A percentile compares a stretch with the other conserved stretches of the same genome.
These are phyloP conservation scores for Columba janthina DNA, from an alignment of 2,113 vertebrate species.

Conservation along the genomic window DNA sequence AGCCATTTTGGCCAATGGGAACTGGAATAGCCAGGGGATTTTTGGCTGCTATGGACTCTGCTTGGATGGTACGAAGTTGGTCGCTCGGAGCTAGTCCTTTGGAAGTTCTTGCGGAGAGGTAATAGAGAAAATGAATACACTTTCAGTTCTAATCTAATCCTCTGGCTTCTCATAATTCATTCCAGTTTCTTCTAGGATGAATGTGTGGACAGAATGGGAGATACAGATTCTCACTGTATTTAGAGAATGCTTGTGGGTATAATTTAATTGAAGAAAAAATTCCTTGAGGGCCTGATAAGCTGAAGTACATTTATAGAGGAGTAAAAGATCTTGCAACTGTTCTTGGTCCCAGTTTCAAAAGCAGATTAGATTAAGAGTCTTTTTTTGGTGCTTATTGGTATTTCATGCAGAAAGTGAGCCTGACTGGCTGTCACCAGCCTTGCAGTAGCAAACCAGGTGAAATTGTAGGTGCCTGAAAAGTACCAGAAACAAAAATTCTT, in stretches of 20 bases:
- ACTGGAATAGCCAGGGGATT: slow-evolving; percentile 97
- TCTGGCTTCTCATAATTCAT: not conserved
- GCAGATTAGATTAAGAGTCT: not conserved
- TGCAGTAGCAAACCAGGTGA: not conserved
- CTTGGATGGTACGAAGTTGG: slow-evolving; percentile 98
- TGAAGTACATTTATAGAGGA: not conserved
- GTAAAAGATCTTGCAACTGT: not conserved
- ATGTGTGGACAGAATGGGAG: not conserved
- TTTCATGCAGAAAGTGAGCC: not conserved
- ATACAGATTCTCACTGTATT: not conserved
- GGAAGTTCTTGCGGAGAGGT: slow-evolving; percentile 98
- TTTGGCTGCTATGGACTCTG: slow-evolving; percentile 95
- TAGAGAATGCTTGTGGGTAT: not conserved
- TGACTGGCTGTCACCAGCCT: not conserved
- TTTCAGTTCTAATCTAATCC: not conserved
- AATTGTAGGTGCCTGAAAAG: not conserved
- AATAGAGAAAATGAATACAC: slow-evolving; percentile 13
- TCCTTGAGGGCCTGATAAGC: not conserved
- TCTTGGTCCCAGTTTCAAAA: not conserved
- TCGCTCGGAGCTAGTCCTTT: slow-evolving; percentile 87
- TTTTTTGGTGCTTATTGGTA: not conserved
- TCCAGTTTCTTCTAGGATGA: not conserved
- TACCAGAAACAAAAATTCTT: not conserved
- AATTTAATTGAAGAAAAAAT: not conserved
- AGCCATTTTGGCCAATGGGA: slow-evolving; percentile 99